These are phyloP conservation scores for Drosophila arawakana DNA, from an alignment of 1,140 invertebrate species.

Conservation along the genomic window DNA sequence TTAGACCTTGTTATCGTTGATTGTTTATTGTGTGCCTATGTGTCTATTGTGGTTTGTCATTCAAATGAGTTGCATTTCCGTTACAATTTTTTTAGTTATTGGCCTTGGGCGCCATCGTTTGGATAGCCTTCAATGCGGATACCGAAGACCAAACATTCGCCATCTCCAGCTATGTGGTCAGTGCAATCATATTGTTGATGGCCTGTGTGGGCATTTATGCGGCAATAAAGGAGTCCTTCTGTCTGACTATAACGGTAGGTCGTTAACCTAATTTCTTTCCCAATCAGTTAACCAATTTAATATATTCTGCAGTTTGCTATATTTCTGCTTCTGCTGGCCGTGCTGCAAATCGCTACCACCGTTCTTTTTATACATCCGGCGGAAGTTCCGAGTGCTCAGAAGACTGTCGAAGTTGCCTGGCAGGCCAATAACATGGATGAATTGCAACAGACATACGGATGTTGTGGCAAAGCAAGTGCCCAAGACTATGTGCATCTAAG, in stretches of 20 bases:
- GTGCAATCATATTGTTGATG: conserved; percentile 62
- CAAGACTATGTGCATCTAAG: conserved; percentile 72
- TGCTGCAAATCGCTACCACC: conserved; percentile 64
- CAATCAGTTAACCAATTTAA: neutral
- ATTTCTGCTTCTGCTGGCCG: conserved; percentile 68
- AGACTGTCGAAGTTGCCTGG: conserved; percentile 70
- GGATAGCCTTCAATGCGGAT: conserved; percentile 72
- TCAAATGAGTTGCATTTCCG: conserved; percentile 53
- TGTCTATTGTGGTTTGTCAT: conserved; percentile 41
- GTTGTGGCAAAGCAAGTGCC: conserved; percentile 72
- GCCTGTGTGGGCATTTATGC: conserved; percentile 70
- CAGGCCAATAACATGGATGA: conserved; percentile 74
- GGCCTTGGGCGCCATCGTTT: conserved; percentile 65
- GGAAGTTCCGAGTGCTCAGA: conserved; percentile 57
- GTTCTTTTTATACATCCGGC: conserved; percentile 56
- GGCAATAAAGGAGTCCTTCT: conserved; percentile 70
- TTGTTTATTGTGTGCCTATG: conserved; percentile 1
- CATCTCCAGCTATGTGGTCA: conserved; percentile 62
- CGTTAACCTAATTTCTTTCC: conserved; percentile 1
- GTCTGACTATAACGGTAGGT: conserved; percentile 65
- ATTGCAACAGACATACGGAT: conserved; percentile 67
- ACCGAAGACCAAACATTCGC: conserved; percentile 50
- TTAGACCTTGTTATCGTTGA: conserved; percentile 20
- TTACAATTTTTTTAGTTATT: conserved; percentile 59
- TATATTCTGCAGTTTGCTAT: conserved; percentile 58